These are phyloP conservation scores for Salminus brasiliensis DNA, from an alignment of 2,113 vertebrate species.

Conservation along the genomic window DNA sequence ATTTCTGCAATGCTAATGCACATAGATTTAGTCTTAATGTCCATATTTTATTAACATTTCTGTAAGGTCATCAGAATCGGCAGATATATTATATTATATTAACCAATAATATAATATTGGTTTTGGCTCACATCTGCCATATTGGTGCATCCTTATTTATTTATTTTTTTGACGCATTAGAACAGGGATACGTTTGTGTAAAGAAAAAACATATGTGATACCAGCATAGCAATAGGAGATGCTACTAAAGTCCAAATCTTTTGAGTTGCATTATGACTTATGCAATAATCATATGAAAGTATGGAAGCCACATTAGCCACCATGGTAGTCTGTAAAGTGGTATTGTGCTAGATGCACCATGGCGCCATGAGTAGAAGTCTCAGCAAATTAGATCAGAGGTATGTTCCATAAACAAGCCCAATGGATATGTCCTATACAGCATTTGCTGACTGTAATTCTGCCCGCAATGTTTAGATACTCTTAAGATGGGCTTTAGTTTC, in stretches of 20 bases:
- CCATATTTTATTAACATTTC: no score
- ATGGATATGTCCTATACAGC: conserved; percentile 28
- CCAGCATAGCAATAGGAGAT: not conserved
- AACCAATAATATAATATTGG: no score
- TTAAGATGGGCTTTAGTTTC: not conserved
- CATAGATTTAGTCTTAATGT: no score
- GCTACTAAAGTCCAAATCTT: not conserved
- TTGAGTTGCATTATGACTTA: not conserved
- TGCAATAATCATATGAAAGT: conserved; percentile 9
- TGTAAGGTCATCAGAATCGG: no score
- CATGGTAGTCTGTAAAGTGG: not conserved
- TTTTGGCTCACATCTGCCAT: no score
- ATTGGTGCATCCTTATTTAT: no score
- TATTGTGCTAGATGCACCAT: conserved; percentile 20
- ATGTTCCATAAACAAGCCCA: conserved; percentile 23
- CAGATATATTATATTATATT: no score
- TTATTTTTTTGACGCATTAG: no score
- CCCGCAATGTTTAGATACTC: conserved; percentile 16
- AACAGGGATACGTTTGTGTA: no score
- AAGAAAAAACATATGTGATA: no score
- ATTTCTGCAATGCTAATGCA: no score
- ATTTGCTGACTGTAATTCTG: conserved; percentile 26
- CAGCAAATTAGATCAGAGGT: conserved; percentile 19
- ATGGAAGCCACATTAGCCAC: conserved; percentile 17
- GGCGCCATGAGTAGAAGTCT: conserved; percentile 28